Conservation (phyloP, 2,113 vertebrate species). For the Amphiprion percula region DNA sequence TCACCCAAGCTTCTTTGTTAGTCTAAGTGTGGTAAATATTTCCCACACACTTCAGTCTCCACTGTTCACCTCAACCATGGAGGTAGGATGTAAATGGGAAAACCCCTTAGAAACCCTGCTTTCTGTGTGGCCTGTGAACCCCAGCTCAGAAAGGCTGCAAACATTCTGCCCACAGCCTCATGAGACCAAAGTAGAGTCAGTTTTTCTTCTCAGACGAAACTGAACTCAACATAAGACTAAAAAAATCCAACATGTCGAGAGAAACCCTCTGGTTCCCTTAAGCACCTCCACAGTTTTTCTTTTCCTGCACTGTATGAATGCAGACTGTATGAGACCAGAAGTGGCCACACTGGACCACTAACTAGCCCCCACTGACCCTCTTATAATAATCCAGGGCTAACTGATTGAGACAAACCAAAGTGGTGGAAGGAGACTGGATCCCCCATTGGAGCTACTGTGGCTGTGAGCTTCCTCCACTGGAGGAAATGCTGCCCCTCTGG, state of each 20-base stretch:
- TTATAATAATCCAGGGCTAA: slow-evolving; percentile 66
- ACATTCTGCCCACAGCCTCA: slow-evolving; percentile 5
- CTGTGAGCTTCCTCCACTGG: slow-evolving; percentile 38
- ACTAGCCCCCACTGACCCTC: slow-evolving; percentile 64
- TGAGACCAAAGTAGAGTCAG: neutral
- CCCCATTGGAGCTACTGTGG: slow-evolving; percentile 44
- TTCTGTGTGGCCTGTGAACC: slow-evolving; percentile 72
- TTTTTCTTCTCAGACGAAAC: neutral
- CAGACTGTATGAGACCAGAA: slow-evolving; percentile 21
- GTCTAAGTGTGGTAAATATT: slow-evolving; percentile 38
- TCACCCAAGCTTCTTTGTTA: slow-evolving; percentile 12
- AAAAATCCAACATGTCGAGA: neutral
- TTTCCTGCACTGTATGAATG: neutral
- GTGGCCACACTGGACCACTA: slow-evolving; percentile 54
- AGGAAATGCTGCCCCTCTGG: slow-evolving; percentile 72
- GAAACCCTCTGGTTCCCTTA: neutral
- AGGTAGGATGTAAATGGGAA: slow-evolving; percentile 70
- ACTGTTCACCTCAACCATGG: slow-evolving; percentile 73
- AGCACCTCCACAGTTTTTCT: neutral
- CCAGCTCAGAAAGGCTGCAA: slow-evolving; percentile 23
- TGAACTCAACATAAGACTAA: neutral
- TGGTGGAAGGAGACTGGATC: slow-evolving; percentile 70
- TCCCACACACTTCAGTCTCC: slow-evolving; percentile 67
- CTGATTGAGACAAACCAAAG: slow-evolving; percentile 78
- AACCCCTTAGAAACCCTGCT: slow-evolving; percentile 59